A percentile compares a stretch with the other conserved stretches of the same genome.
phyloP scores from a whole-genome alignment of 2,797 vertebrate species.

The Ambastaia sidthimunki region DNA sequence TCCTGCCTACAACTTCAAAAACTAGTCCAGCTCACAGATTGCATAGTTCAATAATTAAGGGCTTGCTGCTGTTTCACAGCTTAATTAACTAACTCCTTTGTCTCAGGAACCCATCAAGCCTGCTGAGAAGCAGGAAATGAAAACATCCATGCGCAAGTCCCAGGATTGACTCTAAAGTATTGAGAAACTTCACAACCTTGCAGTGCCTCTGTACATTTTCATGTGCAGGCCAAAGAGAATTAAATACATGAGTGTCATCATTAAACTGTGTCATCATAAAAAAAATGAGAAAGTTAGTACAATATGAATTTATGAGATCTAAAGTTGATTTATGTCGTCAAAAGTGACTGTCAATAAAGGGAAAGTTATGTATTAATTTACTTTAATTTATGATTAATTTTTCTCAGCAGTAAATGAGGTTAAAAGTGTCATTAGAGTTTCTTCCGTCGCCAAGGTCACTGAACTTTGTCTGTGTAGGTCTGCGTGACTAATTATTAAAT shows the following conservation, averaged over 20 bases:
- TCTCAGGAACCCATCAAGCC: conserved; percentile 4
- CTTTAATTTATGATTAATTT: background rate
- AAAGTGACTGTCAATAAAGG: background rate
- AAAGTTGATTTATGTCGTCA: background rate
- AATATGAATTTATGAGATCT: background rate
- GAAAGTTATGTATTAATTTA: background rate
- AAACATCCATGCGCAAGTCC: background rate
- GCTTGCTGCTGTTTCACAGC: conserved; percentile 24
- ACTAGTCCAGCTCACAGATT: conserved; percentile 16
- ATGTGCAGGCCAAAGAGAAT: background rate
- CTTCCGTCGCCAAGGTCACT: conserved; percentile 19
- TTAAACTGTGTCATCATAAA: background rate
- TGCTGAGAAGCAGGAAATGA: background rate
- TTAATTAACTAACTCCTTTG: conserved; percentile 49
- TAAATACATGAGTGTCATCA: background rate
- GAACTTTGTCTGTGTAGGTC: conserved; percentile 18
- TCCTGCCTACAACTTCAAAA: conserved; percentile 2
- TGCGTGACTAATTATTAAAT: conserved; percentile 36
- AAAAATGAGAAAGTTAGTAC: background rate
- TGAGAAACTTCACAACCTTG: background rate
- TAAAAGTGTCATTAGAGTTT: background rate
- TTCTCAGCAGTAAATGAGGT: background rate
- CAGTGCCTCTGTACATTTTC: background rate
- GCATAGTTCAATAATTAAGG: conserved; percentile 43
- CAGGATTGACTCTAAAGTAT: too few species aligned